A percentile compares a stretch with the other conserved stretches of the same genome.
These are phyloP conservation scores for Eufriesea mexicana DNA, from an alignment of 1,140 invertebrate genomes.

Conservation along the genomic window DNA sequence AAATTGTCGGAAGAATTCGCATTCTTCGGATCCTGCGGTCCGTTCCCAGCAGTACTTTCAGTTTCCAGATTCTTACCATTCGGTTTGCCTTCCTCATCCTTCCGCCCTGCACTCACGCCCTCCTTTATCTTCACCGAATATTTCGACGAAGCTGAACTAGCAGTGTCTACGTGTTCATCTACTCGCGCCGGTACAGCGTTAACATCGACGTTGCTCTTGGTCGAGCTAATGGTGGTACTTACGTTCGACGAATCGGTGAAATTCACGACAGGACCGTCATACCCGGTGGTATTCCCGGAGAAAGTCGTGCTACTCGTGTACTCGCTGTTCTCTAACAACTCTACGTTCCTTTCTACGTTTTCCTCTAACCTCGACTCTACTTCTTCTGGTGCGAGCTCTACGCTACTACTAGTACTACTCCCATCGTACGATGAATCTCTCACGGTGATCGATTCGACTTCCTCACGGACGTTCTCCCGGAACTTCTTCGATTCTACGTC, in stretches of 20 bases:
- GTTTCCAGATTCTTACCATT: neutral
- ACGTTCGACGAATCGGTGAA: conserved; percentile 11
- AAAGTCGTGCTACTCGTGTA: neutral
- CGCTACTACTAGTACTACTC: conserved; percentile 18
- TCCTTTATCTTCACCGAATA: neutral
- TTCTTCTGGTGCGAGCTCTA: conserved; percentile 5
- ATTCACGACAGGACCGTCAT: neutral
- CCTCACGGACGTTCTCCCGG: neutral
- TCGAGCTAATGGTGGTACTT: conserved; percentile 27
- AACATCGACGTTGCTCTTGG: neutral
- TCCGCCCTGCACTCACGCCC: too few species aligned
- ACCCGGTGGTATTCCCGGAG: neutral
- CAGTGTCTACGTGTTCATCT: too few species aligned
- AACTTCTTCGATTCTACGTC: neutral
- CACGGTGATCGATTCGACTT: neutral
- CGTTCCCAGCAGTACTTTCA: neutral
- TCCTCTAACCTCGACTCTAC: neutral
- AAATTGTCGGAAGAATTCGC: neutral
- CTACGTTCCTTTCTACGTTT: neutral
- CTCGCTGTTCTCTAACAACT: neutral
- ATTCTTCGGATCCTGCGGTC: neutral
- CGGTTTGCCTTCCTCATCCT: too few species aligned
- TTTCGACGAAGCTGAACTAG: neutral
- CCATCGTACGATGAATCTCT: neutral
- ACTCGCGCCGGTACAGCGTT: neutral